Base-by-base conservation (phyloP, 2,113 vertebrate genomes). In the Odobenus rosmarus region DNA sequence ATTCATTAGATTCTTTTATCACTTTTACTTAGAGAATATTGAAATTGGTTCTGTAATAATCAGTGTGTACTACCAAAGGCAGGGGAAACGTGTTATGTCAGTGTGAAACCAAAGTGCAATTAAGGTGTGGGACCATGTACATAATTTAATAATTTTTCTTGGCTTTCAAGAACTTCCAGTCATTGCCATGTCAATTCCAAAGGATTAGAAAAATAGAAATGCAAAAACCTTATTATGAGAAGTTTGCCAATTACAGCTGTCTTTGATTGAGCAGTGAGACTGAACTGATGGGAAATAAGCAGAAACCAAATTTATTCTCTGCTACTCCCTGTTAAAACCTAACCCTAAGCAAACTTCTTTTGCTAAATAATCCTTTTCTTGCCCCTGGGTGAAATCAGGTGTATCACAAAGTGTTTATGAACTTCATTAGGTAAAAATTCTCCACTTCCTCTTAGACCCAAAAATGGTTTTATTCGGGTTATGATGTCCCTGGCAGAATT, bases 1-100 rank as follows among this genome's bases (percentile, higher is more conserved):
- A 91, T 31, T 92, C 39, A 91, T 97, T 51, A 96, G 15, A 96
- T 95, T 97, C 69, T 96, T 97, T 98, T 93, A 81, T 97, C 94
- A 80, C 6, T 86, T 96, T 96, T 95, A 92, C 96, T 94, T 83
- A 71, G 39, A 97, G 39, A 95, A 72, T 96, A 28, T 61, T 97
- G 55, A 95, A 97, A 7, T 93, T 51, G 31, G 5, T 95, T 24
- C 28, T 67, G 96, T 98, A 96, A 93, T 28, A 82, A 97, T 92
- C n/a, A 95, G 5, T 42, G 31, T 90, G 23, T 96, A 5, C 39
- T 62, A 39, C 39, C 88, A 97, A 51, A 57, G 36, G 90, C 42
- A 76, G 13, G 11, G 59, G 62, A 72, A 93, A 91, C 24, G 7
- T 12, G n/a, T 9, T 62, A 28, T 71, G 80, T 80, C 26, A 96